phyloP scores from a whole-genome alignment of 2,113 vertebrate genomes.

The Arenaria interpres region DNA sequence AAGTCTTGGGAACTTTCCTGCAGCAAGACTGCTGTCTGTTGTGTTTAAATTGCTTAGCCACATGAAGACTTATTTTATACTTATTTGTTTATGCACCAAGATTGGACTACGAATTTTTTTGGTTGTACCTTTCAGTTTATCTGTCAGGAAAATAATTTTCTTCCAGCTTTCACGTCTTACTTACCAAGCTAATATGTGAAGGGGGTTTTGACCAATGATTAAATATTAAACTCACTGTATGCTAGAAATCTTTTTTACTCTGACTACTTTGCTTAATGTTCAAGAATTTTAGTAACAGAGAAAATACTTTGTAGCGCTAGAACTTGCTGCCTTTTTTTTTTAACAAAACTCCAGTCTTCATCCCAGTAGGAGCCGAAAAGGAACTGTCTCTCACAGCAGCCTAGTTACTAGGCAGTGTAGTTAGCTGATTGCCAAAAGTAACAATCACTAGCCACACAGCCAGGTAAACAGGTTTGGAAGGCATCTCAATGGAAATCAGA shows the following conservation, averaged over 20 bases:
- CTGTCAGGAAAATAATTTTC: not conserved
- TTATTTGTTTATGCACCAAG: not conserved
- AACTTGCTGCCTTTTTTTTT: not conserved
- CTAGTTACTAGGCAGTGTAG: conserved; percentile 90
- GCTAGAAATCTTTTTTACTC: not conserved
- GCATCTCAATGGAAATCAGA: not conserved
- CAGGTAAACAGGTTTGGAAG: conserved; percentile 79
- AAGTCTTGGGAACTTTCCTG: not conserved
- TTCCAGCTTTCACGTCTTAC: not conserved
- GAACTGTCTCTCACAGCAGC: conserved; percentile 47
- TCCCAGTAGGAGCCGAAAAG: not conserved
- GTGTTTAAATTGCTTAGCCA: not conserved
- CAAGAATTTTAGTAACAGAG: not conserved
- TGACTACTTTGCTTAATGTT: not conserved
- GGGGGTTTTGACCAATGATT: not conserved
- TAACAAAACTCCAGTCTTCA: not conserved
- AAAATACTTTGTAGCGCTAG: not conserved
- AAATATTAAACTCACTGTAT: not conserved
- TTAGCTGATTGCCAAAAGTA: conserved; percentile 86
- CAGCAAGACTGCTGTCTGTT: not conserved
- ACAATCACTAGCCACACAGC: conserved; percentile 92
- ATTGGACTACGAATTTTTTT: not conserved
- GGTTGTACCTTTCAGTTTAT: not conserved
- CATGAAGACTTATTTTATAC: not conserved
- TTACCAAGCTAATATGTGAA: not conserved